A percentile compares a stretch with the other conserved stretches of the same genome.
Evolutionary conservation across 2,113 vertebrate genomes (phyloP).

Genomic region (Pholis gunnellus): DNA sequence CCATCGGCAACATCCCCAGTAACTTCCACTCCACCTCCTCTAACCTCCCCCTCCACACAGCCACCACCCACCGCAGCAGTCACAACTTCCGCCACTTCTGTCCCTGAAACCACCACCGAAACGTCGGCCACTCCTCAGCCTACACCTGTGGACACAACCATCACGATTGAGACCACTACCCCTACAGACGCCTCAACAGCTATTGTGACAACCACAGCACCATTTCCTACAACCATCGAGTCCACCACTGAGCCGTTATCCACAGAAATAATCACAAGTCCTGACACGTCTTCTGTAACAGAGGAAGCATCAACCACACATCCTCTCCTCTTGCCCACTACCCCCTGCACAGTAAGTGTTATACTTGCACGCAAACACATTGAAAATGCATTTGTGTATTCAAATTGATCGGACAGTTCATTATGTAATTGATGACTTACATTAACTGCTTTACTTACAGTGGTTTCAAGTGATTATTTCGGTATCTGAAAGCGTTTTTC

Average conservation of each 20-base stretch:
- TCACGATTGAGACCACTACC: slow-evolving; percentile 34
- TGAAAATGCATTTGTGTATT: neutral
- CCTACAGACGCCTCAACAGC: slow-evolving; percentile 43
- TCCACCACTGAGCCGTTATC: slow-evolving; percentile 54
- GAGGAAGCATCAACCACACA: slow-evolving; percentile 65
- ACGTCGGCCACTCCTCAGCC: slow-evolving; percentile 34
- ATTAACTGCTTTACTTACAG: neutral
- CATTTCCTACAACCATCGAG: slow-evolving; percentile 53
- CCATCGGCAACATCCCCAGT: slow-evolving; percentile 12
- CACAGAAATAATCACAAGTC: slow-evolving; percentile 61
- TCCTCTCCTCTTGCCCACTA: slow-evolving; percentile 76
- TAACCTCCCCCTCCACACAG: slow-evolving; percentile 30
- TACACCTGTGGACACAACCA: slow-evolving; percentile 28
- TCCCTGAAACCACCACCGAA: slow-evolving; percentile 36
- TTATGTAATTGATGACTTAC: neutral
- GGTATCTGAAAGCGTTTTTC: neutral
- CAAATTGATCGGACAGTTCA: neutral
- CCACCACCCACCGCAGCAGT: slow-evolving; percentile 36
- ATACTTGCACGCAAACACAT: neutral
- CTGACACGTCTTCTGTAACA: slow-evolving; percentile 50
- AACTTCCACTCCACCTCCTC: slow-evolving; percentile 27
- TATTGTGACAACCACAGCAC: slow-evolving; percentile 43
- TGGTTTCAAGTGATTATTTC: neutral
- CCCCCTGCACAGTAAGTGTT: slow-evolving; percentile 82
- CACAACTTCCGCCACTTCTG: slow-evolving; percentile 40